phyloP scores from a whole-genome alignment of 2,888 invertebrate species.

The Odontothrips loti region DNA sequence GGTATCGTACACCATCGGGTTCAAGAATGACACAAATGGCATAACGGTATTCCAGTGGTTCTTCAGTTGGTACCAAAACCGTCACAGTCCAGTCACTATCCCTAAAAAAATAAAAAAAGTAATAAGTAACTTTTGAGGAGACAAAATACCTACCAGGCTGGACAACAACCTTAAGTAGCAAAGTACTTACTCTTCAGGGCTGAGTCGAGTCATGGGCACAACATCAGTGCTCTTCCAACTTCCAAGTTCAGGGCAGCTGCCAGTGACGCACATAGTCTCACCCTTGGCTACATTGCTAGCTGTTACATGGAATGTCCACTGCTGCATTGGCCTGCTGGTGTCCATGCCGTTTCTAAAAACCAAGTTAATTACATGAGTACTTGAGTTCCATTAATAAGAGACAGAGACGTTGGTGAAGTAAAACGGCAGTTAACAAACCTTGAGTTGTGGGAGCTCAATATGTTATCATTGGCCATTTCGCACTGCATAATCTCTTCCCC shows the following conservation, averaged over 20 bases:
- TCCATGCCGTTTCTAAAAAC: neutral
- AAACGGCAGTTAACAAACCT: neutral
- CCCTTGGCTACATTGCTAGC: conserved; percentile 41
- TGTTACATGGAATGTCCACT: conserved; percentile 22
- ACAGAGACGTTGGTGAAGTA: neutral
- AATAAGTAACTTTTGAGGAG: neutral
- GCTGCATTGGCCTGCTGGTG: neutral
- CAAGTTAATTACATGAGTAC: too few species aligned
- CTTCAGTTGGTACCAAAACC: conserved; percentile 62
- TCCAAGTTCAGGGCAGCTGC: conserved; percentile 64
- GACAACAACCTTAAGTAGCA: neutral
- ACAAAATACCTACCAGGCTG: neutral
- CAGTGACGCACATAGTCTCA: conserved; percentile 67
- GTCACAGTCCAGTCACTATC: conserved; percentile 59
- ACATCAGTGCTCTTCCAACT: conserved; percentile 64
- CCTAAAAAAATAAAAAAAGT: conserved; percentile 6
- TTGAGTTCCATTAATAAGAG: neutral
- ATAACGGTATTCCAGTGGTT: conserved; percentile 69
- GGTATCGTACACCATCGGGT: conserved; percentile 48
- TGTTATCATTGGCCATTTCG: conserved; percentile 1
- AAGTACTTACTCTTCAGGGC: conserved; percentile 35
- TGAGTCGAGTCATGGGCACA: conserved; percentile 49
- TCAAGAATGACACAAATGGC: conserved; percentile 67
- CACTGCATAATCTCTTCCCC: conserved; percentile 4
- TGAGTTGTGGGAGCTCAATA: neutral